Conservation (phyloP, 2,888 invertebrate genomes). For the Trachelus troglodyta region DNA sequence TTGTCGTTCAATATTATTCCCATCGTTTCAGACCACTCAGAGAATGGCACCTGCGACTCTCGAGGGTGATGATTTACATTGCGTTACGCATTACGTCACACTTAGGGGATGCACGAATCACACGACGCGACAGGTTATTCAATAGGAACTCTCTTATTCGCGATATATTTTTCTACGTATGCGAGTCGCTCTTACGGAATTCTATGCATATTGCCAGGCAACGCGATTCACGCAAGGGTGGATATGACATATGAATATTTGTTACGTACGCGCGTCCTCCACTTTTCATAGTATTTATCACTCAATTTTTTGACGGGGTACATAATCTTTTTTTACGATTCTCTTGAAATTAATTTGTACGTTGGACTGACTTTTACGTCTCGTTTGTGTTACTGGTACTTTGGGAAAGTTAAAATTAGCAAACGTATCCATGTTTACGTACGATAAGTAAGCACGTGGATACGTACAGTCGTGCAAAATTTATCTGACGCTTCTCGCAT, state of each 20-base stretch:
- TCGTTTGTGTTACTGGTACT: not conserved
- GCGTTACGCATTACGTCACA: not conserved
- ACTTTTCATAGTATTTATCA: not conserved
- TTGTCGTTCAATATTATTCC: not conserved
- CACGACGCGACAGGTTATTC: not conserved
- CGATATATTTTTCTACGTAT: too few relatives aligned
- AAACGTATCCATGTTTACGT: not conserved
- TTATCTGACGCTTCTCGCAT: slow-evolving; percentile 12
- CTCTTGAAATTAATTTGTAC: not conserved
- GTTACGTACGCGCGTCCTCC: not conserved
- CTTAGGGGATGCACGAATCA: not conserved
- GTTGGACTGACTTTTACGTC: not conserved
- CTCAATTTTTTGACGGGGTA: not conserved
- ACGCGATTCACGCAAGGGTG: not conserved
- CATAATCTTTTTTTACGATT: not conserved
- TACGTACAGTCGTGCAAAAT: slow-evolving; percentile 3
- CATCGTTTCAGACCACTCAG: not conserved
- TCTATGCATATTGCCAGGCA: too few relatives aligned
- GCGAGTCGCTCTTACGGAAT: too few relatives aligned
- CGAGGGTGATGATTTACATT: not conserved
- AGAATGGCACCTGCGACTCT: not conserved
- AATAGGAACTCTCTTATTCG: too few relatives aligned
- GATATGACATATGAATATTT: not conserved
- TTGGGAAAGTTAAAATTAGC: not conserved
- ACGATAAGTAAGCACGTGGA: not conserved